Evolutionary conservation across 2,888 invertebrate species (phyloP).

Genomic region (Heteromyza rotundicornis): DNA sequence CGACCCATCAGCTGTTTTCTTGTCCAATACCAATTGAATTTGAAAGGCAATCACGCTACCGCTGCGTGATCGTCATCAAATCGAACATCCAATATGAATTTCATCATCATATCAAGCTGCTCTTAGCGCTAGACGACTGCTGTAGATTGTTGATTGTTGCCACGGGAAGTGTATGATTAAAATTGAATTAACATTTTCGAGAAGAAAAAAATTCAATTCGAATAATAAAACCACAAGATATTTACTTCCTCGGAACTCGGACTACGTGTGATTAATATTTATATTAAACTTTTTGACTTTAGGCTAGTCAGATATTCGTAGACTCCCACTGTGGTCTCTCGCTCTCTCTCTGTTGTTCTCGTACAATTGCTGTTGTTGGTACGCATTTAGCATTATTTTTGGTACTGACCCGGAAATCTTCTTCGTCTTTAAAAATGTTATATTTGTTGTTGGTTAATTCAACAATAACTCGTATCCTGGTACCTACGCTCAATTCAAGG

Average conservation of each 20-base stretch:
- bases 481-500: too few relatives aligned
- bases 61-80: constrained; percentile 25
- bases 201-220: neutral
- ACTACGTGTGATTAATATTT: too few relatives aligned
- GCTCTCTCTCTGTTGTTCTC: too few relatives aligned
- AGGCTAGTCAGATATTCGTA: too few relatives aligned
- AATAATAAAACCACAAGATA: too few relatives aligned
- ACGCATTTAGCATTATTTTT: too few relatives aligned
- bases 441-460: too few relatives aligned
- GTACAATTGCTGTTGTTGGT: neutral
- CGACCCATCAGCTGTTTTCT: neutral
- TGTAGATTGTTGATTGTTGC: constrained; percentile 50
- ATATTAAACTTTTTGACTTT: too few relatives aligned
- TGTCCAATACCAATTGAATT: constrained; percentile 5
- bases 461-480: too few relatives aligned
- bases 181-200: neutral
- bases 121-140: neutral
- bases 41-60: constrained; percentile 27
- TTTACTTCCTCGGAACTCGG: too few relatives aligned
- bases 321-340: neutral
- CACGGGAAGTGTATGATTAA: constrained; percentile 51
- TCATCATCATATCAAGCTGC: constrained; percentile 26
- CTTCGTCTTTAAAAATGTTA: too few relatives aligned
- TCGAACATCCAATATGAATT: neutral
- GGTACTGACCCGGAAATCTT: too few relatives aligned